These are phyloP conservation scores for Hydrophis major DNA, from an alignment of 2,797 vertebrate species.

Conservation along the genomic window DNA sequence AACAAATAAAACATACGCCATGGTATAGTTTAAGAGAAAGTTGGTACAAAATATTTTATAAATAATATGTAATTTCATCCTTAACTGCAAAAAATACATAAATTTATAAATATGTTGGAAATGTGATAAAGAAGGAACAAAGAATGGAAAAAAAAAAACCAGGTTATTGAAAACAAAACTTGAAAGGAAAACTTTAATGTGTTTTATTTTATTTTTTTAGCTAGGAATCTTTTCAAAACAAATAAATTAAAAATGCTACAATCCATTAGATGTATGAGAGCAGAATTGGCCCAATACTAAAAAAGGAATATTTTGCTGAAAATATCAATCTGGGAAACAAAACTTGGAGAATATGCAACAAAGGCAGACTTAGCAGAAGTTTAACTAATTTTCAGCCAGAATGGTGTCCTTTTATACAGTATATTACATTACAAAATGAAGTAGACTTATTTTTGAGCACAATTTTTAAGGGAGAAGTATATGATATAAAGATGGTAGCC, in stretches of 20 bases:
- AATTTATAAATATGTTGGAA: not conserved
- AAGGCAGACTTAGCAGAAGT: not conserved
- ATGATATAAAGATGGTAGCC: not conserved
- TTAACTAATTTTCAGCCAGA: not conserved
- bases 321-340: not conserved
- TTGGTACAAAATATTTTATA: not conserved
- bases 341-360: not conserved
- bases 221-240: not conserved
- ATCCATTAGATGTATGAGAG: not conserved
- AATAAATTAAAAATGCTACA: not conserved
- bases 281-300: not conserved
- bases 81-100: not conserved
- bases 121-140: not conserved
- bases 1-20: not conserved
- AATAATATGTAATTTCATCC: not conserved
- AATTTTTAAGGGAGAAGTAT: not conserved
- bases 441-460: not conserved
- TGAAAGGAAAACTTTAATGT: not conserved
- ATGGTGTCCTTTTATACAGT: not conserved
- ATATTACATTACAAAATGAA: not conserved
- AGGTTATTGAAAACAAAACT: not conserved
- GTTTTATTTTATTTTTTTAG: not conserved
- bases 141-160: not conserved
- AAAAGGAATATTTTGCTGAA: not conserved
- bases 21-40: not conserved